A percentile compares a stretch with the other conserved stretches of the same genome.
Conservation (phyloP, 2,888 invertebrate species). For the Tortrix viridana region DNA sequence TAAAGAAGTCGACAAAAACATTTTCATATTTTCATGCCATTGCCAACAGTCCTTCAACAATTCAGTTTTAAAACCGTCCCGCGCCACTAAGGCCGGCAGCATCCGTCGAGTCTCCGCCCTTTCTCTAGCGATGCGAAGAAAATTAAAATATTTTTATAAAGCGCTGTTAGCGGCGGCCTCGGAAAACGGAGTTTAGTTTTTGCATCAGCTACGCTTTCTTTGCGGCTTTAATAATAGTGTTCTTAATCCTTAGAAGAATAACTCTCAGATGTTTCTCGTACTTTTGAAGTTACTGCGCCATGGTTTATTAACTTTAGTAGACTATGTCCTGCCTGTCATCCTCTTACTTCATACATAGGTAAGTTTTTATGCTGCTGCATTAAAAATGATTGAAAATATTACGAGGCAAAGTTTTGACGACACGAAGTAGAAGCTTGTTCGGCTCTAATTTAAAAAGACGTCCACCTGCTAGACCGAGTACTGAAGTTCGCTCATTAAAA, state of each 20-base stretch:
- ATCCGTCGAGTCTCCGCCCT: constrained; percentile 32
- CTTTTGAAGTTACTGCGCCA: constrained; percentile 9
- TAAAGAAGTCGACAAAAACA: background rate
- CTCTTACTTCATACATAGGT: background rate
- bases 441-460: constrained; percentile 49
- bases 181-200: constrained; percentile 31
- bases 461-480: constrained; percentile 51
- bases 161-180: constrained; percentile 28
- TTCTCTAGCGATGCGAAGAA: constrained; percentile 29
- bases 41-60: constrained; percentile 25
- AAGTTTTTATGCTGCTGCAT: constrained; percentile 2
- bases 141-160: constrained; percentile 38
- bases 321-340: background rate
- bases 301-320: constrained; percentile 3
- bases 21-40: constrained; percentile 10
- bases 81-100: constrained; percentile 7
- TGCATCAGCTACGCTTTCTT: constrained; percentile 31
- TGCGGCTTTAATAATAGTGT: constrained; percentile 34
- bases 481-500: constrained; percentile 62
- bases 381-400: constrained; percentile 25
- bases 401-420: constrained; percentile 31
- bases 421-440: constrained; percentile 31
- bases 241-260: constrained; percentile 30
- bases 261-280: constrained; percentile 14
- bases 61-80: constrained; percentile 24